Percentiles rank a stretch among this genome's conserved stretches.
Conservation (phyloP, 2,797 vertebrate genomes). For the Siniperca scherzeri region DNA sequence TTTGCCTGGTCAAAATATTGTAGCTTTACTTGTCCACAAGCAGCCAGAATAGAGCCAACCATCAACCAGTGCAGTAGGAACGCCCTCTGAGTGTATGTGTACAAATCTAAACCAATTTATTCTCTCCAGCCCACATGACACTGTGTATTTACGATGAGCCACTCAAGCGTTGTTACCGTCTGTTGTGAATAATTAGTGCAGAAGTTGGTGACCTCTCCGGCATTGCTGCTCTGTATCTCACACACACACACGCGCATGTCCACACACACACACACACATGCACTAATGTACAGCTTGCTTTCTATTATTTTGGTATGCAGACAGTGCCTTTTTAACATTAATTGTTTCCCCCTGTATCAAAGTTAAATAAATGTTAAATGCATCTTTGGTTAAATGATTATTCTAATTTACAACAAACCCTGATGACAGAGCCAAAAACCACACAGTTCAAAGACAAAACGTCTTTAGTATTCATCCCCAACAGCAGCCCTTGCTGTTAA, state of each 20-base stretch:
- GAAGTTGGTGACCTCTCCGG: constrained; percentile 61
- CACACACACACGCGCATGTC: not conserved
- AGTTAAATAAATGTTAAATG: not conserved
- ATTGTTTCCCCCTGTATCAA: constrained; percentile 1
- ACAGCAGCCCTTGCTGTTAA: constrained; percentile 35
- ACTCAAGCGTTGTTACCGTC: constrained; percentile 66
- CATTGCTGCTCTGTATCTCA: constrained; percentile 24
- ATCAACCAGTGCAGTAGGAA: constrained; percentile 19
- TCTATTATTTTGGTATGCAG: constrained; percentile 19
- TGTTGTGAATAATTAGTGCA: constrained; percentile 72
- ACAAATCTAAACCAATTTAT: constrained; percentile 55
- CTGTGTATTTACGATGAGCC: constrained; percentile 70
- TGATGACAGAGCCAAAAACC: not conserved
- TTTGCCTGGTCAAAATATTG: constrained; percentile 35
- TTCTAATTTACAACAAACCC: not conserved
- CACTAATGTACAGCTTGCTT: not conserved
- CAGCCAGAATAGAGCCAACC: constrained; percentile 4
- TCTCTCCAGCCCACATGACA: constrained; percentile 55
- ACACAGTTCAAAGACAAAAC: constrained; percentile 12
- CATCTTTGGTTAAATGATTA: not conserved
- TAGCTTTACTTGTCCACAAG: not conserved
- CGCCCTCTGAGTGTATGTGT: constrained; percentile 42
- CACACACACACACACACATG: not conserved
- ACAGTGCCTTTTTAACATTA: not conserved
- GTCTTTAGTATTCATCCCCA: constrained; percentile 30